phyloP scores from a whole-genome alignment of 2,797 vertebrate genomes.

The Botia almorhae region DNA sequence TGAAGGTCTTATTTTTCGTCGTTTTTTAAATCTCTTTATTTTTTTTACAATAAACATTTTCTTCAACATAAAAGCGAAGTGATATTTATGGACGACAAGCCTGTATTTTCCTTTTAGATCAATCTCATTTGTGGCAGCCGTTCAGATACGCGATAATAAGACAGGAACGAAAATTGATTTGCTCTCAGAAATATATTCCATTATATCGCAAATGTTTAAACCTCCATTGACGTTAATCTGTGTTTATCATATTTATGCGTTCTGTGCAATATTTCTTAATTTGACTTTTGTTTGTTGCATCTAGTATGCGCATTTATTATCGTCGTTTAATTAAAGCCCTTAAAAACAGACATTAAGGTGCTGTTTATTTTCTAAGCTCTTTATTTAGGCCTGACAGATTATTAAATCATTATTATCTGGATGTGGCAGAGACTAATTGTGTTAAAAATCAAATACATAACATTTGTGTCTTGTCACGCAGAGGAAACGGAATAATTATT shows the following conservation, averaged over 20 bases:
- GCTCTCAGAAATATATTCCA: conserved; percentile 47
- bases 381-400: conserved; percentile 73
- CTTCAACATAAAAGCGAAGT: not conserved
- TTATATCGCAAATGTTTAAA: conserved; percentile 50
- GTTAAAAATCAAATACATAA: conserved; percentile 71
- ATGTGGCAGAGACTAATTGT: conserved; percentile 70
- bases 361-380: conserved; percentile 70
- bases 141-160: conserved; percentile 49
- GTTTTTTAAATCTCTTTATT: not conserved
- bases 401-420: conserved; percentile 73
- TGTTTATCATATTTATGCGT: conserved; percentile 69
- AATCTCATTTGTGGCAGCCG: conserved; percentile 28
- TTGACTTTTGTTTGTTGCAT: conserved; percentile 65
- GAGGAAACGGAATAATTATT: conserved; percentile 72
- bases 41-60: not conserved
- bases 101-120: conserved; percentile 5
- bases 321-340: conserved; percentile 64
- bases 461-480: conserved; percentile 66
- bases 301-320: conserved; percentile 66
- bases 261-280: conserved; percentile 62
- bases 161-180: conserved; percentile 44
- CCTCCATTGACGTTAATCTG: conserved; percentile 67
- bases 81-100: not conserved
- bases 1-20: not conserved
- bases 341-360: conserved; percentile 64